phyloP scores from a whole-genome alignment of 2,113 vertebrate species.

The Riparia riparia region DNA sequence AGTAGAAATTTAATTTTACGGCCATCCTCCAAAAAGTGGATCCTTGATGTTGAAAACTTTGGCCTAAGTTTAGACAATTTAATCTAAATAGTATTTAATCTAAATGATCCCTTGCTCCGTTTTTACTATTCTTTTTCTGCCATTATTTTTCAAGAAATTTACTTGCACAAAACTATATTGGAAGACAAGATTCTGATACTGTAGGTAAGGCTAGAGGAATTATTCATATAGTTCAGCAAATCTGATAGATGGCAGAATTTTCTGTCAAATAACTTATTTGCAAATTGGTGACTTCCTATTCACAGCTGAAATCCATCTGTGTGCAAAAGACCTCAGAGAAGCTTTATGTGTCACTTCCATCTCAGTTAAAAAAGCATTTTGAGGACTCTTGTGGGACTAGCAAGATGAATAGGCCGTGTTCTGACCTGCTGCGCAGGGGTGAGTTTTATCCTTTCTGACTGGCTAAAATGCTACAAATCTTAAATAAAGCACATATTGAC shows the following conservation, averaged over 20 bases:
- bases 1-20: background rate
- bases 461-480: background rate
- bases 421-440: background rate
- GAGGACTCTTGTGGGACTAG: slow-evolving; percentile 14
- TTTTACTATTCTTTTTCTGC: background rate
- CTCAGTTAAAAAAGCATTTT: slow-evolving; percentile 21
- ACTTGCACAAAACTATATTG: background rate
- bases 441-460: slow-evolving; percentile 31
- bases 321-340: background rate
- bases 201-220: background rate
- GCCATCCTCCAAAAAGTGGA: background rate
- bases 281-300: background rate
- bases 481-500: slow-evolving; percentile 63
- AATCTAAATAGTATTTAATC: background rate
- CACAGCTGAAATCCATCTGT: background rate
- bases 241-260: background rate
- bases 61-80: background rate
- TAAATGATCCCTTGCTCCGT: background rate
- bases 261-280: background rate
- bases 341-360: background rate
- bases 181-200: background rate
- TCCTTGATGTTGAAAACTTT: background rate
- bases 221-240: background rate
- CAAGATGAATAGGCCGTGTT: slow-evolving; percentile 29
- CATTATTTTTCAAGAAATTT: background rate